Evolutionary conservation across 2,797 vertebrate genomes (phyloP), one percentile per base, ranked within the genome.

Genomic region (Sus cebifrons): DNA sequence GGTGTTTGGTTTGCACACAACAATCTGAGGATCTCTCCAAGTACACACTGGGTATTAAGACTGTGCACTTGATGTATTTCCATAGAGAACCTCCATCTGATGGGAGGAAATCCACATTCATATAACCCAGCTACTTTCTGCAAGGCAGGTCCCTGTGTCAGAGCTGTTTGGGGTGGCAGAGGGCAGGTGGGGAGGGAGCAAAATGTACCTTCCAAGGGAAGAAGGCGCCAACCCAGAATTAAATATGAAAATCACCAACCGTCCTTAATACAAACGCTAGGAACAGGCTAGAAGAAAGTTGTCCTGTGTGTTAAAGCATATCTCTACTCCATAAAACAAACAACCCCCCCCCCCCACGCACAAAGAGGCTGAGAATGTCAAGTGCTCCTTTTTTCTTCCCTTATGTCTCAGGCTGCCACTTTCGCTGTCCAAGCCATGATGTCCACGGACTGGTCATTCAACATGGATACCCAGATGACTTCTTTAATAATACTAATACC

Each of bases 41-140:
- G 93, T 96, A 95, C 17, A 56, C 12, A 87, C 0, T 89, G 44
- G 84, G 86, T 86, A 65, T 56, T 96, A 27, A 94, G 89, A 92
- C 94, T 68, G 17, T 12, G n/a, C 13, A 2, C 21, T 91, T 75
- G 86, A 56, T 93, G 83, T 70, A n/a, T 86, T 94, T 89, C n/a
- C 84, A 91, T 27, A 67, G 92, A 27, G 27, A 93, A 77, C 60
- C 65, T 74, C 20, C 17, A 10, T 67, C 21, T 78, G 17, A 75
- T 16, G 27, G 21, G 40, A 88, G 17, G 52, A 65, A 78, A 74
- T 78, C 79, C 85, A 83, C 13, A 65, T 82, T 89, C 65, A 36
- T 75, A 64, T 44, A 96, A 94, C 64, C 71, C 67, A 90, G 75
- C 71, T 88, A 89, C 83, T 70, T 64, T 81, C 71, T 58, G 12